Conservation (phyloP, 2,888 invertebrate species). For the Melolontha melolontha region DNA sequence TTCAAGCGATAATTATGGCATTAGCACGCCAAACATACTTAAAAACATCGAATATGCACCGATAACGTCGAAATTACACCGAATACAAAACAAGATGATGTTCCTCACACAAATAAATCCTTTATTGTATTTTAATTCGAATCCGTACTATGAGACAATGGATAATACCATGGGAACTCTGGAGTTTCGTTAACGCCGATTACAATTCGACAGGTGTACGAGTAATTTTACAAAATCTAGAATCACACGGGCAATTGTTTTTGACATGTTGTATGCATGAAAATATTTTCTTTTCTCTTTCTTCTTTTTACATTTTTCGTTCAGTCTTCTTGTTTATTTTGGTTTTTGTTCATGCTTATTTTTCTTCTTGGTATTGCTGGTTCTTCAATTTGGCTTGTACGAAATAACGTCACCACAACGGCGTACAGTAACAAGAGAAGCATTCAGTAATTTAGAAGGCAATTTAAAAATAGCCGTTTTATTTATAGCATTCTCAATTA, state of each 20-base stretch:
- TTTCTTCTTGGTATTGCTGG: constrained; percentile 2
- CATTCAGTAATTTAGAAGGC: constrained; percentile 34
- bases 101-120: constrained; percentile 36
- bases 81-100: constrained; percentile 36
- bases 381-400: constrained; percentile 23
- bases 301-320: neutral
- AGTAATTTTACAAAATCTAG: constrained; percentile 42
- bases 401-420: constrained; percentile 1
- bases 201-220: constrained; percentile 43
- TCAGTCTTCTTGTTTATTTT: constrained; percentile 3
- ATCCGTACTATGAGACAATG: constrained; percentile 27
- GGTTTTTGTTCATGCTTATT: constrained; percentile 1
- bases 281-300: constrained; percentile 13
- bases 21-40: constrained; percentile 38
- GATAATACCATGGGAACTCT: constrained; percentile 28
- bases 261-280: constrained; percentile 21
- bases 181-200: constrained; percentile 22
- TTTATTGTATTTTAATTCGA: constrained; percentile 39
- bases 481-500: constrained; percentile 43
- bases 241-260: constrained; percentile 35
- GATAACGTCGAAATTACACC: constrained; percentile 32
- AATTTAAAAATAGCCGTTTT: constrained; percentile 41
- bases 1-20: constrained; percentile 31
- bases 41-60: constrained; percentile 28
- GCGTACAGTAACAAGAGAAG: constrained; percentile 16